Percentiles rank a stretch among this genome's conserved stretches.
phyloP scores from a whole-genome alignment of 2,888 invertebrate genomes.

The Auanema sp. region DNA sequence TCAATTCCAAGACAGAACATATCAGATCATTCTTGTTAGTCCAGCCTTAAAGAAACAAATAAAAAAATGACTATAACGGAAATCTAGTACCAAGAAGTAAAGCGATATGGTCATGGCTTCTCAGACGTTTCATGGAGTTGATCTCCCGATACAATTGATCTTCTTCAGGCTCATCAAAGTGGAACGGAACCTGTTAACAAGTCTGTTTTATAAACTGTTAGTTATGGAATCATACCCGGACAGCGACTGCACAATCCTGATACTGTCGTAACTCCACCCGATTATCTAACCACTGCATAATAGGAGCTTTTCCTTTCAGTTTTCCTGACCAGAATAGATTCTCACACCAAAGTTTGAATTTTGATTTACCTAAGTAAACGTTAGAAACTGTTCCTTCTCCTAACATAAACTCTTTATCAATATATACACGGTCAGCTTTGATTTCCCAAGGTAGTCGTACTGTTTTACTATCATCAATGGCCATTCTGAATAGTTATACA shows the following conservation, averaged over 20 bases:
- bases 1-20: constrained; percentile 47
- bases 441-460: constrained; percentile 51
- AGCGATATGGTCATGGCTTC: constrained; percentile 48
- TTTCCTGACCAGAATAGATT: constrained; percentile 31
- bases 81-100: constrained; percentile 29
- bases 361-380: constrained; percentile 36
- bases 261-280: constrained; percentile 50
- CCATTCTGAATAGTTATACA: constrained; percentile 38
- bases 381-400: constrained; percentile 49
- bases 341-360: background rate
- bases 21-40: constrained; percentile 45
- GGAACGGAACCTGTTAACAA: constrained; percentile 31
- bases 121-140: constrained; percentile 43
- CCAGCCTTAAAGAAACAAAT: constrained; percentile 33
- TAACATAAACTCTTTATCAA: constrained; percentile 44
- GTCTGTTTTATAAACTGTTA: background rate
- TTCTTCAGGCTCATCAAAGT: constrained; percentile 51
- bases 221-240: constrained; percentile 23
- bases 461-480: constrained; percentile 31
- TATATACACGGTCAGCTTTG: constrained; percentile 43
- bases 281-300: constrained; percentile 51
- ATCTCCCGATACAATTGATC: constrained; percentile 49
- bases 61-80: background rate
- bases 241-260: constrained; percentile 53
- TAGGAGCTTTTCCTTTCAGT: constrained; percentile 50